Conservation (phyloP, 2,888 invertebrate genomes). For the Heteromyza rotundicornis region DNA sequence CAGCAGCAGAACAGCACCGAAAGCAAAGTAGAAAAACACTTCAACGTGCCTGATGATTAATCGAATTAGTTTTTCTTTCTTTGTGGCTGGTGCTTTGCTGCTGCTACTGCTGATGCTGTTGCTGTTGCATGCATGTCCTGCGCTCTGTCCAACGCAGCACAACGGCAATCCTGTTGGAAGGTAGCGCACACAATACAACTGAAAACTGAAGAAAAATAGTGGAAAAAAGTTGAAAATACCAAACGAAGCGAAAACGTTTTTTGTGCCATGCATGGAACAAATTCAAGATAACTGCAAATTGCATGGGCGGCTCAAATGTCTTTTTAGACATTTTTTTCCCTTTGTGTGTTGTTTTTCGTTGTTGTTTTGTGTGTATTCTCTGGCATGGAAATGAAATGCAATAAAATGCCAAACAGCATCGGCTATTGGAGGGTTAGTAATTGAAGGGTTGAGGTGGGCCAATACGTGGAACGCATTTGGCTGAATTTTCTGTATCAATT, state of each 20-base stretch:
- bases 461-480: too few species aligned
- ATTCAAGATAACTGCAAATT: slow-evolving; percentile 49
- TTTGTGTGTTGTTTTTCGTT: slow-evolving; percentile 4
- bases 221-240: not conserved
- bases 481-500: too few species aligned
- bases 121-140: slow-evolving; percentile 10
- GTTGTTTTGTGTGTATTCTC: not conserved
- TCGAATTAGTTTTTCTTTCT: slow-evolving; percentile 17
- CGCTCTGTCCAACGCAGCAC: slow-evolving; percentile 11
- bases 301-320: slow-evolving; percentile 49
- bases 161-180: slow-evolving; percentile 9
- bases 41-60: slow-evolving; percentile 13
- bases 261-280: not conserved
- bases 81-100: not conserved
- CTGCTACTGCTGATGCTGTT: not conserved
- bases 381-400: slow-evolving; percentile 28
- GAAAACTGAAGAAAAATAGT: not conserved
- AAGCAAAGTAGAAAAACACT: not conserved
- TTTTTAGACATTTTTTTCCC: slow-evolving; percentile 42
- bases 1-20: not conserved
- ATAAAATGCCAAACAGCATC: too few species aligned
- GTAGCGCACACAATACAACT: not conserved
- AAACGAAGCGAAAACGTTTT: not conserved
- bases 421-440: too few species aligned
- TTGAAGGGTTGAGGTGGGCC: too few species aligned